A percentile compares a stretch with the other conserved stretches of the same genome.
phyloP scores from a whole-genome alignment of 2,797 vertebrate species.

The Molossus alvarezi region DNA sequence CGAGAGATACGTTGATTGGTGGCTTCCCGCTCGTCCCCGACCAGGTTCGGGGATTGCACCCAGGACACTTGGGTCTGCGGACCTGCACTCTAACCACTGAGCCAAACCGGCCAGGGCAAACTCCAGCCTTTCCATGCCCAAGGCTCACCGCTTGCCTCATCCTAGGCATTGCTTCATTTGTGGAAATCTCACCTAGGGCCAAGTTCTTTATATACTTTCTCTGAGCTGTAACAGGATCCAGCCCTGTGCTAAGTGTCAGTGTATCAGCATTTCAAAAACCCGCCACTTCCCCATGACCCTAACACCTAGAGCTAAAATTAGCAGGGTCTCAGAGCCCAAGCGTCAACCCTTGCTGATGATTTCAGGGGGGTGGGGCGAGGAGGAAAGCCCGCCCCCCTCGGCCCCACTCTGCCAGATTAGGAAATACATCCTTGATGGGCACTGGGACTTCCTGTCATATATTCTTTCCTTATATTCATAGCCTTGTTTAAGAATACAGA shows the following conservation, averaged over 20 bases:
- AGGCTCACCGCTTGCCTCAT: constrained; percentile 45
- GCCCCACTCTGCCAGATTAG: constrained; percentile 38
- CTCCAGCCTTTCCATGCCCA: neutral
- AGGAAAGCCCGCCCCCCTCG: neutral
- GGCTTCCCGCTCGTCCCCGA: too few species aligned
- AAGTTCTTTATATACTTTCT: constrained; percentile 73
- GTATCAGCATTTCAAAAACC: constrained; percentile 81
- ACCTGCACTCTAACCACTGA: too few species aligned
- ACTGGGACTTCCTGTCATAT: neutral
- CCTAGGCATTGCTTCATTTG: constrained; percentile 21
- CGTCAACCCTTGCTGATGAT: constrained; percentile 63
- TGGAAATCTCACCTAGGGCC: constrained; percentile 75
- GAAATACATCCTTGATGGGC: constrained; percentile 49
- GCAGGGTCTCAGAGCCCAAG: constrained; percentile 57
- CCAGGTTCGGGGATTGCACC: too few species aligned
- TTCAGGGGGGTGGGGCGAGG: neutral
- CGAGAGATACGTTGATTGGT: too few species aligned
- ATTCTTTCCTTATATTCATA: neutral
- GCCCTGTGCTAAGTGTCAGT: constrained; percentile 72
- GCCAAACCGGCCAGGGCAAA: neutral
- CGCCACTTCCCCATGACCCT: constrained; percentile 79
- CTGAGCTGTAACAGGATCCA: constrained; percentile 80
- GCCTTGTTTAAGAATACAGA: constrained; percentile 16
- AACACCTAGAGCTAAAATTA: constrained; percentile 86
- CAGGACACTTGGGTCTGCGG: too few species aligned